These are phyloP conservation scores for Acleris sparsana DNA, from an alignment of 2,888 invertebrate genomes.

Conservation along the genomic window DNA sequence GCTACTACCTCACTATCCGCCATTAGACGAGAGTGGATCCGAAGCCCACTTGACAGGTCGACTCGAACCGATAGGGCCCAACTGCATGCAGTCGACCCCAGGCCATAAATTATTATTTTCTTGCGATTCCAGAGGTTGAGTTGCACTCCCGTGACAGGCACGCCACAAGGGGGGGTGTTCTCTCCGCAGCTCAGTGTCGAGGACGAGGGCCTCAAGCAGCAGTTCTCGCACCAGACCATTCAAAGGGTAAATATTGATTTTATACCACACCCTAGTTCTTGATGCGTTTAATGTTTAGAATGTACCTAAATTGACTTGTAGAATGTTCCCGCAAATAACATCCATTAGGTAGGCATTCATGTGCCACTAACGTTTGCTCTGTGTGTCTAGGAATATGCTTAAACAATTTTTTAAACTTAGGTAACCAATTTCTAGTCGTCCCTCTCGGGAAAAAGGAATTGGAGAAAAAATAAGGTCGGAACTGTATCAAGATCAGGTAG, in stretches of 20 bases:
- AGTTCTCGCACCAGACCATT: slow-evolving; percentile 77
- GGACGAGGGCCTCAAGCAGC: slow-evolving; percentile 78
- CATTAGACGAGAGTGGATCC: slow-evolving; percentile 34
- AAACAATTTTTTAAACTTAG: slow-evolving; percentile 69
- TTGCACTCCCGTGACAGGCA: slow-evolving; percentile 70
- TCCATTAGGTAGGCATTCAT: slow-evolving; percentile 21
- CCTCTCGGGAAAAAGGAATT: slow-evolving; percentile 78
- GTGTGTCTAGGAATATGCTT: slow-evolving; percentile 49
- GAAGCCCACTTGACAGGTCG: slow-evolving; percentile 25
- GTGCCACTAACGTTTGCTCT: slow-evolving; percentile 32
- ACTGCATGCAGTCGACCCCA: slow-evolving; percentile 35
- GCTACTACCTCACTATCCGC: slow-evolving; percentile 30
- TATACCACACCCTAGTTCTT: slow-evolving; percentile 9
- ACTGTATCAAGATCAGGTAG: slow-evolving; percentile 78
- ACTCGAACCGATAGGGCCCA: slow-evolving; percentile 7
- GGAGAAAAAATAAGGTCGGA: slow-evolving; percentile 81
- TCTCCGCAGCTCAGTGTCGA: slow-evolving; percentile 74
- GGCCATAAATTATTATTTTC: slow-evolving; percentile 37
- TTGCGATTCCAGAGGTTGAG: slow-evolving; percentile 69
- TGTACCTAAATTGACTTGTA: slow-evolving; percentile 16
- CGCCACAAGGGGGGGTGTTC: slow-evolving; percentile 75
- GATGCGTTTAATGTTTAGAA: slow-evolving; percentile 21
- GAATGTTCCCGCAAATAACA: slow-evolving; percentile 14
- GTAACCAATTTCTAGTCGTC: slow-evolving; percentile 78
- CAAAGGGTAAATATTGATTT: slow-evolving; percentile 72